Evolutionary conservation across 2,113 vertebrate species (phyloP).

Genomic region (Rafetus swinhoei): DNA sequence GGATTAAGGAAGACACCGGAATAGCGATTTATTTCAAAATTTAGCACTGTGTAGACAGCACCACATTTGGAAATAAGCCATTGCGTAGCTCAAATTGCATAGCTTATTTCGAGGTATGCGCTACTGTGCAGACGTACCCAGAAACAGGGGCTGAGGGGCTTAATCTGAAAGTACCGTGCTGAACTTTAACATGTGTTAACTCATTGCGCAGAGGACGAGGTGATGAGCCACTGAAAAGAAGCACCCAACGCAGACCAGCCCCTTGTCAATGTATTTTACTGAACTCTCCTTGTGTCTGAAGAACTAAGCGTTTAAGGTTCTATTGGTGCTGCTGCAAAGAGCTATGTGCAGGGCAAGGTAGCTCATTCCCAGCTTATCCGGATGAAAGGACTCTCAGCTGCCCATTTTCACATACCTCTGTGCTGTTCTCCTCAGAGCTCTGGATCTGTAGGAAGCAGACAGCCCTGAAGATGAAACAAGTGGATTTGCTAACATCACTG

Average conservation of each 20-base stretch:
- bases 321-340: background rate
- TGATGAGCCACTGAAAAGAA: background rate
- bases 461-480: background rate
- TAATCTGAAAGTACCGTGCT: background rate
- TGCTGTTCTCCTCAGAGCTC: background rate
- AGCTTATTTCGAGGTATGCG: too few relatives aligned
- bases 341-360: background rate
- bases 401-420: background rate
- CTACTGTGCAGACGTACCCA: too few relatives aligned
- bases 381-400: background rate
- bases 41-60: too few relatives aligned
- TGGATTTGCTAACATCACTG: background rate
- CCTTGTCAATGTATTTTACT: background rate
- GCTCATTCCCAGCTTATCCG: rapidly evolving
- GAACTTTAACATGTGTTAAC: background rate
- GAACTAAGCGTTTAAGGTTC: background rate
- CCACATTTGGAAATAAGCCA: too few relatives aligned
- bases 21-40: too few relatives aligned
- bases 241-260: background rate
- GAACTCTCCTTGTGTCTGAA: background rate
- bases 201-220: background rate
- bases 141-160: background rate
- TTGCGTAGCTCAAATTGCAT: too few relatives aligned
- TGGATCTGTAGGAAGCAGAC: background rate
- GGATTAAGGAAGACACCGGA: too few relatives aligned